Conservation (phyloP, 2,113 vertebrate genomes). For the Rhinoptilus africanus region DNA sequence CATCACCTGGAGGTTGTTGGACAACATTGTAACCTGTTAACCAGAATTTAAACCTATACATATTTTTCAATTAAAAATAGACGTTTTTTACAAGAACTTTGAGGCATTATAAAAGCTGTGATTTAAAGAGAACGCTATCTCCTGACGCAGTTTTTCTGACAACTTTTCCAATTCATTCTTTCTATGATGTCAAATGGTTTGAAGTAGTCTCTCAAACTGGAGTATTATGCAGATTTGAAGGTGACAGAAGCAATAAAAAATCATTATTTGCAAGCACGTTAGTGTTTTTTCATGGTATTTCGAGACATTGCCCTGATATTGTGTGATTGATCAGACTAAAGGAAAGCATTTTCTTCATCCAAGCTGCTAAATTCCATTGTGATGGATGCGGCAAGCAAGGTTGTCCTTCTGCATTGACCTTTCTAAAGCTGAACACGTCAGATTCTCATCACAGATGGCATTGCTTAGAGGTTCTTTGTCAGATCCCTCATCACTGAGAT, state of each 20-base stretch:
- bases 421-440: constrained; percentile 11
- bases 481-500: neutral
- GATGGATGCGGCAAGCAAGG: neutral
- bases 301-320: neutral
- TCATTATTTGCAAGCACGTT: neutral
- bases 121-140: neutral
- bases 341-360: neutral
- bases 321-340: neutral
- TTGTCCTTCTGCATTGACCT: constrained; percentile 26
- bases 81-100: neutral
- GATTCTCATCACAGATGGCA: constrained; percentile 20
- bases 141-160: neutral
- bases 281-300: neutral
- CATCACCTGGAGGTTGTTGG: neutral
- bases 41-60: neutral
- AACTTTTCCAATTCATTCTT: neutral
- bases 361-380: neutral
- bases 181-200: neutral
- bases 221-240: neutral
- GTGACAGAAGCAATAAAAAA: neutral
- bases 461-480: constrained; percentile 29
- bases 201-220: neutral
- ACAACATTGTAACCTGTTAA: neutral
- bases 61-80: neutral
- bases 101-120: neutral